These are phyloP conservation scores for Volucella zonaria DNA, from an alignment of 2,888 invertebrate genomes.

Conservation along the genomic window DNA sequence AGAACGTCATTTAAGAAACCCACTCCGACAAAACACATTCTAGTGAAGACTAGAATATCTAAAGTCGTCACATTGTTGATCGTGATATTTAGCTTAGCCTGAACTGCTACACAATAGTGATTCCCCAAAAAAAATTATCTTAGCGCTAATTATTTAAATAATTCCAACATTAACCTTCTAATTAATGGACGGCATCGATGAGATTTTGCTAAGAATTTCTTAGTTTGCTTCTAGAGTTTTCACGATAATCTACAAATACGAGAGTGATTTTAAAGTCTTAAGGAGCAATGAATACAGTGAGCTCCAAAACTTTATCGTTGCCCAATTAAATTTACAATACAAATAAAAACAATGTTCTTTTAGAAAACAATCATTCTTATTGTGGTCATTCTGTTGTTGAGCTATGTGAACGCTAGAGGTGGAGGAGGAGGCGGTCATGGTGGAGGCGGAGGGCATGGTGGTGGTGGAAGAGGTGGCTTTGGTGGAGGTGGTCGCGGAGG, in stretches of 20 bases:
- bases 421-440: conserved; percentile 42
- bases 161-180: conserved; percentile 42
- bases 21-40: neutral
- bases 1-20: no score
- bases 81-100: conserved; percentile 44
- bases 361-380: conserved; percentile 25
- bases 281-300: conserved; percentile 46
- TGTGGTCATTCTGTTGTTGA: conserved; percentile 23
- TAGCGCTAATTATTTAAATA: conserved; percentile 50
- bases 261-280: neutral
- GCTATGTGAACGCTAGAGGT: conserved; percentile 48
- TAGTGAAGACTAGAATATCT: neutral
- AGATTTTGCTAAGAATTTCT: conserved; percentile 25
- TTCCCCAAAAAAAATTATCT: conserved; percentile 7
- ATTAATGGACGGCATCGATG: conserved; percentile 35
- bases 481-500: conserved; percentile 36
- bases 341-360: neutral
- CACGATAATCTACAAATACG: conserved; percentile 1
- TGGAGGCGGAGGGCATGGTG: conserved; percentile 41
- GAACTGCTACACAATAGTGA: conserved; percentile 25
- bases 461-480: conserved; percentile 31
- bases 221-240: conserved; percentile 23
- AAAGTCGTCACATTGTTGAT: conserved; percentile 34
- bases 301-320: neutral
- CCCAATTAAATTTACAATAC: neutral